Evolutionary conservation across 2,113 vertebrate species (phyloP).

Genomic region (Junco hyemalis): DNA sequence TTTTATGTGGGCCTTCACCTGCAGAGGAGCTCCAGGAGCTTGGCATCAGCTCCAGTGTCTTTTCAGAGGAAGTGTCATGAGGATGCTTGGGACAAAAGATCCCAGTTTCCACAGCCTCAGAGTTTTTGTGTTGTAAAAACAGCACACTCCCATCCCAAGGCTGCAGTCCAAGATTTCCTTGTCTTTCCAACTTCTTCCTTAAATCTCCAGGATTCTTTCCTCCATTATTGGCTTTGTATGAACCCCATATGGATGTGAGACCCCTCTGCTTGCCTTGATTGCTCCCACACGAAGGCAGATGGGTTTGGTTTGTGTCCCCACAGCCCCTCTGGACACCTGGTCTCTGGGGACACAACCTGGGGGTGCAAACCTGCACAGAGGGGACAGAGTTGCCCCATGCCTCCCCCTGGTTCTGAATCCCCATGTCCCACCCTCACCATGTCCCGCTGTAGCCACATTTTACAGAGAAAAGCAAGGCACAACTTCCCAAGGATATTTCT

Average conservation of each 20-base stretch:
- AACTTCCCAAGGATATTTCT: no score
- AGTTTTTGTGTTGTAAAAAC: neutral
- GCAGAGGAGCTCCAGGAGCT: rapidly evolving
- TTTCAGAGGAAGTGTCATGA: rapidly evolving
- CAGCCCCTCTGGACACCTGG: rapidly evolving
- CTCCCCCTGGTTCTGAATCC: rapidly evolving
- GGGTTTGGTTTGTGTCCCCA: neutral
- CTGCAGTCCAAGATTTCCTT: neutral
- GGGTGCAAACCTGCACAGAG: rapidly evolving
- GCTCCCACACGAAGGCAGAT: rapidly evolving
- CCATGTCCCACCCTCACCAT: rapidly evolving
- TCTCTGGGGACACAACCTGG: neutral
- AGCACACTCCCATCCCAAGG: neutral
- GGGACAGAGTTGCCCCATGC: neutral
- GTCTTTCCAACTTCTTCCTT: neutral
- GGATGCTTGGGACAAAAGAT: neutral
- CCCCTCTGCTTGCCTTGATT: neutral
- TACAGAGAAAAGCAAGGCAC: no score
- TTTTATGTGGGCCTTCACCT: rapidly evolving
- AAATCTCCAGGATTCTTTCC: neutral
- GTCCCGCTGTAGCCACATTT: no score
- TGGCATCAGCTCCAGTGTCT: neutral
- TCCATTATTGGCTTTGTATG: rapidly evolving
- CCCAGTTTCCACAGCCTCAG: neutral
- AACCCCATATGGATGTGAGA: neutral